A percentile compares a stretch with the other conserved stretches of the same genome.
phyloP scores from a whole-genome alignment of 2,888 invertebrate genomes.

The Pristionchus maxplancki region DNA sequence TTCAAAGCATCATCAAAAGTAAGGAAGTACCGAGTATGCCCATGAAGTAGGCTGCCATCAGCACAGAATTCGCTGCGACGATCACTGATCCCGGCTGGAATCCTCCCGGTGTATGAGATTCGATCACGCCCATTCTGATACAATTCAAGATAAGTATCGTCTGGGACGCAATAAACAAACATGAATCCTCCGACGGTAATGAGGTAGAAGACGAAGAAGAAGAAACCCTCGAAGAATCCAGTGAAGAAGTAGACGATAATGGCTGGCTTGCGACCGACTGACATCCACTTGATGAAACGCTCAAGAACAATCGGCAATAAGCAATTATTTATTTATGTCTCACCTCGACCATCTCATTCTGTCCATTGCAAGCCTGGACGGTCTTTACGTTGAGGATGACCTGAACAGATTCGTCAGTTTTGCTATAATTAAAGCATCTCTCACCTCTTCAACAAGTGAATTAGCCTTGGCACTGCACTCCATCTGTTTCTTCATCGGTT shows the following conservation, averaged over 20 bases:
- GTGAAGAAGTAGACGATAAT: constrained; percentile 8
- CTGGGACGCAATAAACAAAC: not conserved
- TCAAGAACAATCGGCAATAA: not conserved
- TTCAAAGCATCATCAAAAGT: not conserved
- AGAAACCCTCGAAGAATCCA: constrained; percentile 48
- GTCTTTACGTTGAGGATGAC: constrained; percentile 47
- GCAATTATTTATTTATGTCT: not conserved
- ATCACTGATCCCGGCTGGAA: constrained; percentile 29
- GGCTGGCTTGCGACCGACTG: not conserved
- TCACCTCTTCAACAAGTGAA: constrained; percentile 47
- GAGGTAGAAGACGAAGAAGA: constrained; percentile 47
- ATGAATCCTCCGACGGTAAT: constrained; percentile 22
- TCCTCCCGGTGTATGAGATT: not conserved
- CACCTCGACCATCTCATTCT: constrained; percentile 48
- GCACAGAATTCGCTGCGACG: constrained; percentile 7
- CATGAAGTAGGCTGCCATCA: constrained; percentile 47
- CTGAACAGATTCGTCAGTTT: not conserved
- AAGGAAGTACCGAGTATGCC: constrained; percentile 1
- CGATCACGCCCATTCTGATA: constrained; percentile 37
- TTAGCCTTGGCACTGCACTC: constrained; percentile 19
- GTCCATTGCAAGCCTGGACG: constrained; percentile 25
- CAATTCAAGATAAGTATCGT: not conserved
- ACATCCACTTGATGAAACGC: constrained; percentile 37
- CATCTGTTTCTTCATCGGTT: constrained; percentile 37
- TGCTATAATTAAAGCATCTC: not conserved